Percentiles rank a stretch among this genome's conserved stretches.
phyloP scores from a whole-genome alignment of 1,140 invertebrate genomes.

The Dinoponera quadriceps region DNA sequence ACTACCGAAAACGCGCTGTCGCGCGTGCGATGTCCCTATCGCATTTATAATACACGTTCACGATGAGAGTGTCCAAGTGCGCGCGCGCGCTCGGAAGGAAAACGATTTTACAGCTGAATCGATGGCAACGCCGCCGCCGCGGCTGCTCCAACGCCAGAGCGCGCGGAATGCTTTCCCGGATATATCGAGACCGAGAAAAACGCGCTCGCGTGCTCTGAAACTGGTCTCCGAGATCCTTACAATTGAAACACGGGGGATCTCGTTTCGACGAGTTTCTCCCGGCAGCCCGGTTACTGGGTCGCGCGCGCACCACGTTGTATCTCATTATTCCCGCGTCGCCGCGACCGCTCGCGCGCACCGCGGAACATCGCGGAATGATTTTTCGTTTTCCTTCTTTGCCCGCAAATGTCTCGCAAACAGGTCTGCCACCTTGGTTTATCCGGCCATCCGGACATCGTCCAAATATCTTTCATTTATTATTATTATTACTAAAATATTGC shows the following conservation, averaged over 20 bases:
- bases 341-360: background rate
- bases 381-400: background rate
- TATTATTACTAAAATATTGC: no score
- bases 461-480: no score
- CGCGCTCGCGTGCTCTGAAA: slow-evolving; percentile 29
- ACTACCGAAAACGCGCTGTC: slow-evolving; percentile 1
- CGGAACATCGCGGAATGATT: slow-evolving; percentile 15
- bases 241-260: slow-evolving; percentile 70
- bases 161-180: slow-evolving; percentile 55
- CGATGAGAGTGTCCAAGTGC: slow-evolving; percentile 46
- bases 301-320: slow-evolving; percentile 30
- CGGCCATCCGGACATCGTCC: no score
- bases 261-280: slow-evolving; percentile 68
- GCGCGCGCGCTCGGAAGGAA: slow-evolving; percentile 28
- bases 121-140: slow-evolving; percentile 15
- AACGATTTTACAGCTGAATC: slow-evolving; percentile 46
- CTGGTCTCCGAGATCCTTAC: slow-evolving; percentile 57
- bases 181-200: slow-evolving; percentile 58
- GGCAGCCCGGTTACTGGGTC: slow-evolving; percentile 56
- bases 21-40: slow-evolving; percentile 34
- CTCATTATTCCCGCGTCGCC: slow-evolving; percentile 35
- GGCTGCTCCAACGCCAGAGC: slow-evolving; percentile 14
- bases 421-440: no score
- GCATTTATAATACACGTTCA: slow-evolving; percentile 52
- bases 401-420: no score